Evolutionary conservation across 2,888 invertebrate genomes (phyloP), one percentile per base, ranked within the genome.

Genomic region (Hemaris fuciformis): DNA sequence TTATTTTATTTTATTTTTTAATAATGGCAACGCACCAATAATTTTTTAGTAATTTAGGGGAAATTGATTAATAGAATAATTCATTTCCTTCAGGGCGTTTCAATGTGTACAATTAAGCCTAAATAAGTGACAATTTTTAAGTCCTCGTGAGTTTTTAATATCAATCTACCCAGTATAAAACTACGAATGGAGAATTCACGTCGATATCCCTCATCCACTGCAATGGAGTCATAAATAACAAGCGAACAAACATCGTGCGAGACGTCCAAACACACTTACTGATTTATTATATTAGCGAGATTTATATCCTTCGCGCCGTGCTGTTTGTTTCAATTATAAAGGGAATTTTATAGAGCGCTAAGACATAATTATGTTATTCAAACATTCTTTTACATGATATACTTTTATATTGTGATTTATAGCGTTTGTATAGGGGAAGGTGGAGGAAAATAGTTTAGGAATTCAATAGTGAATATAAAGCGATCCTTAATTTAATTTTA

Each of bases 321-420:
- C 53, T 31, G 27, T 31, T 53, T 31, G 8, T 10, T 20, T 27
- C 53, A 18, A 53, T 31, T 53, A 31, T 53, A 53, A 20, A 46
- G 20, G 18, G 31, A 31, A 53, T 31, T 27, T 53, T 53, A 31
- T 20, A 18, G 27, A 53, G 66, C 48, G 43, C 48, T 41, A 60
- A 64, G 61, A 65, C 64, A 61, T 66, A 62, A 60, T 68, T 18
- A 60, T 46, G 53, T 48, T 38, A 65, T 27, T 68, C 46, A 46
- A 38, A 53, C 22, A 27, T 31, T 10, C 18, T 31, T 10, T 18
- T 31, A 31, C 8, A 18, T 15, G 27, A 10, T 18, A 53, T 53
- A 42, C 38, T 27, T 46, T 64, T 34, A 56, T 7, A 53, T 10
- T 53, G 2, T 2, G 7, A 31, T 10, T 2, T 13, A 13, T 10